A percentile compares a stretch with the other conserved stretches of the same genome.
These are phyloP conservation scores for Gonatopus flavifemur DNA, from an alignment of 1,140 invertebrate species.

Conservation along the genomic window DNA sequence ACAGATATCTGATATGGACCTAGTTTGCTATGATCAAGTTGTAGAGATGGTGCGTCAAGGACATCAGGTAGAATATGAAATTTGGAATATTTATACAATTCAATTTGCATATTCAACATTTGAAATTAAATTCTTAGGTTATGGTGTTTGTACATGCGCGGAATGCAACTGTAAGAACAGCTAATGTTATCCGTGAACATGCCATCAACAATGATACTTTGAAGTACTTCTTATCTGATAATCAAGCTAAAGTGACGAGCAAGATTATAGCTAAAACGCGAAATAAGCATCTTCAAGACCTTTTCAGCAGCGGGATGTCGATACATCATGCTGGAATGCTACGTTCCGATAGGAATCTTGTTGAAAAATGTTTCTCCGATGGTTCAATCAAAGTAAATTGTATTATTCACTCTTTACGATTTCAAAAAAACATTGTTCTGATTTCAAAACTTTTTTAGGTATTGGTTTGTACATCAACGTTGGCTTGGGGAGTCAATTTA, in stretches of 20 bases:
- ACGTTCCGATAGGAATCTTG: constrained; percentile 77
- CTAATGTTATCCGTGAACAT: constrained; percentile 75
- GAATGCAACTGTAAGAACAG: constrained; percentile 91
- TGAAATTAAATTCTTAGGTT: too few relatives aligned
- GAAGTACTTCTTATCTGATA: constrained; percentile 69
- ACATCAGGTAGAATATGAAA: constrained; percentile 75
- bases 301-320: constrained; percentile 87
- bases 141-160: constrained; percentile 99
- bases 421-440: too few relatives aligned
- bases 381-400: constrained; percentile 91
- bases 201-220: constrained; percentile 74
- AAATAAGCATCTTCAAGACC: constrained; percentile 76
- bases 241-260: constrained; percentile 62
- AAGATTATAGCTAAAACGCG: constrained; percentile 70
- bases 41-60: constrained; percentile 82
- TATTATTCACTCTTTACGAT: too few relatives aligned
- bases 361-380: constrained; percentile 87
- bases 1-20: constrained; percentile 86
- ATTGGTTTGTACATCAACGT: constrained; percentile 94
- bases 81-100: not conserved
- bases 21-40: constrained; percentile 92
- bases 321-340: constrained; percentile 97
- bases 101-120: constrained; percentile 13
- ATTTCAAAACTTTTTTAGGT: too few relatives aligned
- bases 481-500: constrained; percentile 99